phyloP scores from a whole-genome alignment of 2,113 vertebrate species.

The Brachyhypopomus occidentalis region DNA sequence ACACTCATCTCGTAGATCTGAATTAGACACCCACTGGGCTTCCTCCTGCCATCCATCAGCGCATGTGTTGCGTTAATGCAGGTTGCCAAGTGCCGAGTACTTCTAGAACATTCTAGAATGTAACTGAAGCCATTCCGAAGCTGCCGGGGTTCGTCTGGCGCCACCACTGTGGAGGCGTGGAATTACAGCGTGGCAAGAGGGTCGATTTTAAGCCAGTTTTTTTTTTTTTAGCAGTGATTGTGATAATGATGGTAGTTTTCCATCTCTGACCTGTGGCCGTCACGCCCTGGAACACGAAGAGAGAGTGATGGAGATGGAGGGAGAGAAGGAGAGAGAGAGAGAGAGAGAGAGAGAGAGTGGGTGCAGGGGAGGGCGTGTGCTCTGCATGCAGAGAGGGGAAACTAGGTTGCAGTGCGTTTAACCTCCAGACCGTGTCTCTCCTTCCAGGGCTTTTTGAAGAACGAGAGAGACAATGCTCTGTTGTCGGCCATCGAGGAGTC shows the following conservation, averaged over 20 bases:
- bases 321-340: conserved; percentile 25
- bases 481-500: conserved; percentile 96
- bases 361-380: conserved; percentile 30
- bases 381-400: conserved; percentile 34
- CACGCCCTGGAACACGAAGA: conserved; percentile 41
- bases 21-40: neutral
- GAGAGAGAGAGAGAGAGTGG: conserved; percentile 10
- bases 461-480: conserved; percentile 96
- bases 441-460: conserved; percentile 93
- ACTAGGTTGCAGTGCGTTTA: conserved; percentile 52
- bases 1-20: neutral
- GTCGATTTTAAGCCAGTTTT: conserved; percentile 27
- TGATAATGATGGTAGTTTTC: conserved; percentile 42
- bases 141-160: conserved; percentile 14
- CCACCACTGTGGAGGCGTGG: conserved; percentile 22
- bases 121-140: conserved; percentile 32
- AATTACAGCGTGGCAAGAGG: neutral
- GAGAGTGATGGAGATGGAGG: conserved; percentile 12
- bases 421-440: conserved; percentile 47
- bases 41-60: neutral
- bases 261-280: conserved; percentile 38
- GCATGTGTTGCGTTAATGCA: neutral
- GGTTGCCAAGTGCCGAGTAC: conserved; percentile 12
- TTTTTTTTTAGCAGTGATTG: conserved; percentile 31
- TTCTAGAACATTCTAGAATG: conserved; percentile 37